Base-by-base conservation (phyloP, 2,888 invertebrate genomes). In the Apodemia zela region DNA sequence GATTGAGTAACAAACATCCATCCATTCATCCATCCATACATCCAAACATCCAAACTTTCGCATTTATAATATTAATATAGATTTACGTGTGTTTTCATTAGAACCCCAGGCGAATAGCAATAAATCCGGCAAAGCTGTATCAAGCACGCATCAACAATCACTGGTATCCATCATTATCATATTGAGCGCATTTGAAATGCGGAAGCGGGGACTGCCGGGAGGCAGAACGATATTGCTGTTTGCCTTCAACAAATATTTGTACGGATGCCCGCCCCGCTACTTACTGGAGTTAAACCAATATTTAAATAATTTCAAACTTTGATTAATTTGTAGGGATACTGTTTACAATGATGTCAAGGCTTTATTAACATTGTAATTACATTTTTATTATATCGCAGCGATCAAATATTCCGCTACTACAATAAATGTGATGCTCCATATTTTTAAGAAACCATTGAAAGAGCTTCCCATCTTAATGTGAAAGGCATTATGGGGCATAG, bases 281-380 rank as follows among this genome's bases (percentile, higher is more conserved):
- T 54, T 54, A 54, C 54, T 54, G 82, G 83, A 90, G 90, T 91
- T 91, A 91, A 91, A 91, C 87, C 90, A 90, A 90, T 85, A 90
- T 90, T 87, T 78, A 86, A 88, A 88, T 87, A 78, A 89, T 89
- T 90, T 87, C 82, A 91, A 91, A 90, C 90, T 91, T 91, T 87
- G 85, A 87, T 79, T 89, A 91, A 89, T 89, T 49, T 18, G 49
- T 17, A 49, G 17, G 49, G 49, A 49, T 51, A 51, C 21, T 51
- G 51, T 51, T 51, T 51, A 51, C 51, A 21, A 18, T 51, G 51
- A 51, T 21, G 51, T 51, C 21, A 21, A 25, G 51, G 21, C 21
- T 21, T 51, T 51, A 51, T 51, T 25, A 51, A 51, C 51, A 51
- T 13, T 51, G 51, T 51, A 21, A 51, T 42, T 42, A 42, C 42